Evolutionary conservation across 2,888 invertebrate genomes (phyloP), one percentile per base, ranked within the genome.

Genomic region (Metacarcinus magister): DNA sequence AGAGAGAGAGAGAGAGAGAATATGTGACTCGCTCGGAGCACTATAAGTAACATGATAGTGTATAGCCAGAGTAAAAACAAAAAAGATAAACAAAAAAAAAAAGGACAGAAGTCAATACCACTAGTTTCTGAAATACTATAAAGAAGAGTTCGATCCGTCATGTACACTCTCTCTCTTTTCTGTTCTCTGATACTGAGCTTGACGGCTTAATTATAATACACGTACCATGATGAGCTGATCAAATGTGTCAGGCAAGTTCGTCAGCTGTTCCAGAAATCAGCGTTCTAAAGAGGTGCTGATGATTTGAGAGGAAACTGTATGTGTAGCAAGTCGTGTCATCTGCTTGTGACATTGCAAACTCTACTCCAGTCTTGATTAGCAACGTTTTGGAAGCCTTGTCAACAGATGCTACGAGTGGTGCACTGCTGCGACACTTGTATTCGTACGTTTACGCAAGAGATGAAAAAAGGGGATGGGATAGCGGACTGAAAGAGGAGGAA

Each of bases 1-100:
- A 67, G 67, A 67, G 67, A 67, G 67, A 67, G 67, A 67, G 67
- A 67, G 67, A 67, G 67, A 67, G 67, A 67, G 67, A 67, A n/a
- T 0, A 8, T 7, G n/a, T n/a, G 67, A 67, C 67, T n/a, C 8
- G 13, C 16, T 19, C 16, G 54, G 0, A 54, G 54, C 54, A 19
- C 2, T 54, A n/a, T n/a, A n/a, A 13, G 54, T n/a, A 67, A n/a
- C 60, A 67, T 19, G 23, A 23, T n/a, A 23, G 7, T 67, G n/a
- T n/a, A 67, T n/a, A 54, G 8, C 54, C 54, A 39, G 39, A 39
- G 39, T 39, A 39, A 39, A 54, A 54, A 19, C 54, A 13, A 54
- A 54, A 2, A 54, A 54, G 1, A 48, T 2, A 8, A 48, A 48
- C 48, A 54, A 54, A 13, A 54, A 54, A 54, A 54, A 19, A 2